A percentile compares a stretch with the other conserved stretches of the same genome.
These are phyloP conservation scores for Gobio occitaniae DNA, from an alignment of 2,797 vertebrate species.

Conservation along the genomic window DNA sequence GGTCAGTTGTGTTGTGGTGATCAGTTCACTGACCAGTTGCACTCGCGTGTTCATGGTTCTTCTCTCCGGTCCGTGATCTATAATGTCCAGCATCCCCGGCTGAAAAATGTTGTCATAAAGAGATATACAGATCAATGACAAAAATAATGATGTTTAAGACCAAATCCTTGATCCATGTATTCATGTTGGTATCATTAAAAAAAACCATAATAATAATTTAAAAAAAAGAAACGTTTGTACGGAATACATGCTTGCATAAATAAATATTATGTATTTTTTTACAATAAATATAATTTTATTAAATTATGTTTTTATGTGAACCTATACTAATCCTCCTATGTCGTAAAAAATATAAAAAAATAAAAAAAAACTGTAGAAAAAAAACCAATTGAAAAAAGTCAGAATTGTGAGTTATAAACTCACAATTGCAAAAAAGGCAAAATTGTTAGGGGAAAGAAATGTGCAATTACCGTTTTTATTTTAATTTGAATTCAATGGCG, in stretches of 20 bases:
- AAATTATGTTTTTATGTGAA: neutral
- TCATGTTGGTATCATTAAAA: neutral
- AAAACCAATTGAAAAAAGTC: neutral
- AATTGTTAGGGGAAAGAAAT: neutral
- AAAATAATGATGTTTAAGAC: neutral
- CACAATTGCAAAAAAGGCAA: neutral
- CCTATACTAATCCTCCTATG: neutral
- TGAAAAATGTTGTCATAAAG: constrained; percentile 58
- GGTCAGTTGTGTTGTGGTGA: neutral
- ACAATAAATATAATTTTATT: neutral
- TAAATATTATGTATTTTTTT: neutral
- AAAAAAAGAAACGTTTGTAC: too few species aligned
- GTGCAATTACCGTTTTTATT: neutral
- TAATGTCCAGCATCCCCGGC: constrained; percentile 73
- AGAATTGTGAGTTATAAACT: neutral
- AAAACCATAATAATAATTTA: too few species aligned
- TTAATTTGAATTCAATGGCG: neutral
- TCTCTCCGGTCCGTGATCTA: constrained; percentile 78
- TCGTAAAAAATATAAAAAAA: neutral
- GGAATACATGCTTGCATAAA: neutral
- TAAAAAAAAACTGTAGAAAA: too few species aligned
- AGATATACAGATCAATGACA: neutral
- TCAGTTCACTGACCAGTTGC: constrained; percentile 72
- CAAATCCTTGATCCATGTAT: neutral
- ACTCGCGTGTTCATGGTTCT: constrained; percentile 66